phyloP scores from a whole-genome alignment of 2,797 vertebrate species.

The Tapirus indicus region DNA sequence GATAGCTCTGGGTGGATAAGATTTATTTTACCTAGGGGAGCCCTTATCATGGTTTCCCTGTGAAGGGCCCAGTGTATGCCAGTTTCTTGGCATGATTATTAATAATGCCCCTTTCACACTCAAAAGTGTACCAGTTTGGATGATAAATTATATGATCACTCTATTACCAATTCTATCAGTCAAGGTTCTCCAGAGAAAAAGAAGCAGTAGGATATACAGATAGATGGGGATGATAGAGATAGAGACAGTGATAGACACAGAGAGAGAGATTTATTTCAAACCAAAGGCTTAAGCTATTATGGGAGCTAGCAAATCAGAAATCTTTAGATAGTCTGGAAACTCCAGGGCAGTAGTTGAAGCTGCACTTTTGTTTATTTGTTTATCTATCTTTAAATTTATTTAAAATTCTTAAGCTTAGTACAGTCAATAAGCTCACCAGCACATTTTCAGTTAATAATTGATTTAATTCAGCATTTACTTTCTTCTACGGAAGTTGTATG shows the following conservation, averaged over 20 bases:
- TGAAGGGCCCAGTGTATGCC: not conserved
- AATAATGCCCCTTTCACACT: not conserved
- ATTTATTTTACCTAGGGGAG: not conserved
- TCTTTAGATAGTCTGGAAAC: not conserved
- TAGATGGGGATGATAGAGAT: not conserved
- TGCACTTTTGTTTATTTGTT: not conserved
- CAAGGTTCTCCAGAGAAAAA: not conserved
- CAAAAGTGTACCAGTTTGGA: not conserved
- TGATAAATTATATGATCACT: conserved; percentile 23
- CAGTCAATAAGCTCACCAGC: not conserved
- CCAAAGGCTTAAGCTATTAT: not conserved
- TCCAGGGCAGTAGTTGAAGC: not conserved
- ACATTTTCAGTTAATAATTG: not conserved
- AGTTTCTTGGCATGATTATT: not conserved
- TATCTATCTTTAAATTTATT: not conserved
- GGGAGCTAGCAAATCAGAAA: not conserved
- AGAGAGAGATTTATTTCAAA: not conserved
- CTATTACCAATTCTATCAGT: not conserved
- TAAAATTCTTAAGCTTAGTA: not conserved
- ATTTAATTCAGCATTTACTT: not conserved
- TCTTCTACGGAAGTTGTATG: not conserved
- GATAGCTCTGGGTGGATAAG: not conserved
- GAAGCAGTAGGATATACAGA: not conserved
- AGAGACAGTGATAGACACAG: not conserved
- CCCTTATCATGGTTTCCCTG: not conserved